Evolutionary conservation across 1,140 invertebrate species (phyloP).

Genomic region (Papilio glaucus): DNA sequence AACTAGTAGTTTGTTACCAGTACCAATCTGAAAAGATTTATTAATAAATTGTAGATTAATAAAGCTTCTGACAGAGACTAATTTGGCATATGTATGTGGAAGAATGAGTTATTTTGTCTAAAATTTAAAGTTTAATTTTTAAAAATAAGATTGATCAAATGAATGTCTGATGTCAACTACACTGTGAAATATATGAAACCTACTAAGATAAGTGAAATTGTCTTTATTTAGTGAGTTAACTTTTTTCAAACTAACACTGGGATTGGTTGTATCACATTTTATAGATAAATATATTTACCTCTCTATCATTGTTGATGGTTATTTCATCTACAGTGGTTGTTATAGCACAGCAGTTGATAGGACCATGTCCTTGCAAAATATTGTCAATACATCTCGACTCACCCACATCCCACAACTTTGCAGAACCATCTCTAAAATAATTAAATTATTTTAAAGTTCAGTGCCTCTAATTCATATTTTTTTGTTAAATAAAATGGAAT

Average conservation of each 20-base stretch:
- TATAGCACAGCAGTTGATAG: constrained; percentile 76
- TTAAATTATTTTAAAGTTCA: constrained; percentile 7
- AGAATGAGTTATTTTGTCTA: no score
- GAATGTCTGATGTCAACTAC: no score
- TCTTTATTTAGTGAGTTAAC: neutral
- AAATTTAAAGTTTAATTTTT: no score
- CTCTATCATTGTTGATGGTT: constrained; percentile 71
- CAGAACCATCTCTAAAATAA: constrained; percentile 86
- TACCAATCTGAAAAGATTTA: constrained; percentile 86
- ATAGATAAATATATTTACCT: constrained; percentile 53
- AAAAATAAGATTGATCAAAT: no score
- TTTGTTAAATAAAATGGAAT: neutral
- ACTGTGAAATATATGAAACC: no score
- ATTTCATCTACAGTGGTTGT: constrained; percentile 56
- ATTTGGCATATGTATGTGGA: no score
- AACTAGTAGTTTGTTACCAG: constrained; percentile 86
- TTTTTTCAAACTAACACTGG: neutral
- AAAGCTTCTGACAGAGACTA: no score
- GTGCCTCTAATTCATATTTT: neutral
- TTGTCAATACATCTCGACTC: constrained; percentile 84
- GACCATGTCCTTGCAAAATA: constrained; percentile 74
- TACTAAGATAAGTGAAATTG: no score
- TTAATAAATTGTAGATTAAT: no score
- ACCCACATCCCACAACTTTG: constrained; percentile 89
- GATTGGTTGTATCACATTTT: constrained; percentile 29